Percentiles rank a stretch among this genome's conserved stretches.
Conservation (phyloP, 2,797 vertebrate species). For the Pangasius macronema region DNA sequence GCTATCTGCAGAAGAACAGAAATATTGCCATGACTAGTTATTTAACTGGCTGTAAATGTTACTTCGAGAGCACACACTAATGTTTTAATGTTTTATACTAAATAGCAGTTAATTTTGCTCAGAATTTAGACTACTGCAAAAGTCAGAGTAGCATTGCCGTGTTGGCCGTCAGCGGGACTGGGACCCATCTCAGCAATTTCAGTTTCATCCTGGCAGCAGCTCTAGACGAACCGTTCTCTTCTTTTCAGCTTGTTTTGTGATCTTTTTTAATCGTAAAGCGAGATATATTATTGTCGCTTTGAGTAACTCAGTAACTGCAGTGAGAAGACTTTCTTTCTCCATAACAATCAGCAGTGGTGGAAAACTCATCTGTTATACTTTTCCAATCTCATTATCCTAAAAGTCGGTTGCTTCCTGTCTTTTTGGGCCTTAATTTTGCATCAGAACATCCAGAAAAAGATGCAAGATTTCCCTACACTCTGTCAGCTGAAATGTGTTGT, state of each 20-base stretch:
- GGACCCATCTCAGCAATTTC: not conserved
- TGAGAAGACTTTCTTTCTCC: slow-evolving; percentile 13
- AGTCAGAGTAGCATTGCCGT: not conserved
- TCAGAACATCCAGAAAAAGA: slow-evolving; percentile 3
- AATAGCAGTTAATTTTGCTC: not conserved
- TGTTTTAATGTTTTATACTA: not conserved
- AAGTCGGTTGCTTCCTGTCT: not conserved
- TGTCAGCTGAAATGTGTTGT: not conserved
- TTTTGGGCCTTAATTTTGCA: not conserved
- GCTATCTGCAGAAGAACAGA: not conserved
- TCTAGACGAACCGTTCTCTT: not conserved
- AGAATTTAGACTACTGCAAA: not conserved
- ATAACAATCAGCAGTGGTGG: not conserved
- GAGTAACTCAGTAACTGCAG: not conserved
- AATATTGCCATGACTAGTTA: not conserved
- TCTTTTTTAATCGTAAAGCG: not conserved
- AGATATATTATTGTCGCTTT: not conserved
- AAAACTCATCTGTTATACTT: not conserved
- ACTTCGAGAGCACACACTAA: not conserved
- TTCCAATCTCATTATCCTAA: slow-evolving; percentile 8
- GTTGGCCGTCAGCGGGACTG: not conserved
- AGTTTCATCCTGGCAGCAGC: not conserved
- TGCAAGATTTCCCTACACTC: not conserved
- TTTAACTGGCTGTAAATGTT: not conserved
- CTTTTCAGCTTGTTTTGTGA: not conserved